Evolutionary conservation across 2,797 vertebrate genomes (phyloP).

Genomic region (Acropternis orthonyx): DNA sequence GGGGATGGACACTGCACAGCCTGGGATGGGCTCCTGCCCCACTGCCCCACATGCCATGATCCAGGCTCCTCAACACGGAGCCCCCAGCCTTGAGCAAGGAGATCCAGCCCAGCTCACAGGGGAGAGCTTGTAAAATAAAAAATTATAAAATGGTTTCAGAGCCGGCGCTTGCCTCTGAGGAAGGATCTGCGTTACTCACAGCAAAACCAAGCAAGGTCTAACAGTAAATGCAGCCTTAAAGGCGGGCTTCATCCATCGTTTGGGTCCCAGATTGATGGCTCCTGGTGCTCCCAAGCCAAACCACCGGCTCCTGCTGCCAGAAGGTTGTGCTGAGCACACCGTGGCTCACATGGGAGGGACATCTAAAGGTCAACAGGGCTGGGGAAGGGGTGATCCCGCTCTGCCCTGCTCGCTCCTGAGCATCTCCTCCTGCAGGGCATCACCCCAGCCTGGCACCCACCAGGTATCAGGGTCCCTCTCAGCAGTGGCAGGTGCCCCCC

Average conservation of each 20-base stretch:
- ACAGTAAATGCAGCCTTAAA: background rate
- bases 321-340: background rate
- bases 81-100: background rate
- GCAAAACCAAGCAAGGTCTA: background rate
- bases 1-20: accelerated
- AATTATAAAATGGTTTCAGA: accelerated
- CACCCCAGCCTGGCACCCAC: background rate
- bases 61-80: accelerated
- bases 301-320: accelerated
- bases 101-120: accelerated
- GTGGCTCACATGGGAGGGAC: accelerated
- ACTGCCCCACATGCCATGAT: accelerated
- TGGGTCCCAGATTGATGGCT: background rate
- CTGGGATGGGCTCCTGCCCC: background rate
- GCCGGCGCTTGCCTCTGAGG: background rate
- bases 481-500: accelerated
- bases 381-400: background rate
- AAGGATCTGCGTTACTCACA: background rate
- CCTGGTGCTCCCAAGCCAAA: background rate
- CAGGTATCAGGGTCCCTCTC: background rate
- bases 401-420: background rate
- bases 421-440: background rate
- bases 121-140: background rate
- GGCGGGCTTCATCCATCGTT: background rate
- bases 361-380: background rate